Percentiles rank a stretch among this genome's conserved stretches.
phyloP scores from a whole-genome alignment of 2,888 invertebrate genomes.

The Drosophila antonietae region DNA sequence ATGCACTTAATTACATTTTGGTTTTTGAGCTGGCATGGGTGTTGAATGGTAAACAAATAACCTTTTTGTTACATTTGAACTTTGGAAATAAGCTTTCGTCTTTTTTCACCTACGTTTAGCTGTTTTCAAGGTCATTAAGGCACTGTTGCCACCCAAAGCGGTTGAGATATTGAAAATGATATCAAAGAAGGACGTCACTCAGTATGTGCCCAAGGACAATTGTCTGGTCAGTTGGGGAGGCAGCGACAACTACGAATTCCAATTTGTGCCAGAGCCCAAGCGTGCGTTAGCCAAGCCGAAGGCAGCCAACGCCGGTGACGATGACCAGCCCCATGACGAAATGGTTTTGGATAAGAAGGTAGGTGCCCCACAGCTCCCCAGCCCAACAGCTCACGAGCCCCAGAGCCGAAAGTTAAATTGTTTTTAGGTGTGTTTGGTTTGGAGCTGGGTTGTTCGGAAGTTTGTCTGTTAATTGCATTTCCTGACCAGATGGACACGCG shows the following conservation, averaged over 20 bases:
- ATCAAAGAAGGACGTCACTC: slow-evolving; percentile 89
- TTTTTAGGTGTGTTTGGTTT: slow-evolving; percentile 53
- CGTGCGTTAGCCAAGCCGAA: slow-evolving; percentile 29
- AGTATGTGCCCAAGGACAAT: slow-evolving; percentile 90
- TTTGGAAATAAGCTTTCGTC: slow-evolving; percentile 20
- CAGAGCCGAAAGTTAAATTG: background rate
- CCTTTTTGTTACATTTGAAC: background rate
- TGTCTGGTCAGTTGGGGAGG: slow-evolving; percentile 93
- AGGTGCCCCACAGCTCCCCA: slow-evolving; percentile 28
- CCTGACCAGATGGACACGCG: slow-evolving; percentile 54
- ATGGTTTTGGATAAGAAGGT: slow-evolving; percentile 72
- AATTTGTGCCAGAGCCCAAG: slow-evolving; percentile 87
- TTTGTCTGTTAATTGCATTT: slow-evolving; percentile 69
- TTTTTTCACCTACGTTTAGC: slow-evolving; percentile 86
- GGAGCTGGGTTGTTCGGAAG: slow-evolving; percentile 27
- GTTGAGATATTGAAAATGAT: slow-evolving; percentile 95
- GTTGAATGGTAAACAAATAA: slow-evolving; percentile 88
- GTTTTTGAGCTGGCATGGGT: slow-evolving; percentile 98
- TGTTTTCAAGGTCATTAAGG: slow-evolving; percentile 95
- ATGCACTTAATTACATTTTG: slow-evolving; percentile 93
- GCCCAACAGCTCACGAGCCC: background rate
- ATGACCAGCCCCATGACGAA: slow-evolving; percentile 49
- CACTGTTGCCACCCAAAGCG: slow-evolving; percentile 94
- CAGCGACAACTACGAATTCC: slow-evolving; percentile 89
- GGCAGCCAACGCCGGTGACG: slow-evolving; percentile 60